Evolutionary conservation across 2,888 invertebrate species (phyloP).

Genomic region (Cryptus viduatorius): DNA sequence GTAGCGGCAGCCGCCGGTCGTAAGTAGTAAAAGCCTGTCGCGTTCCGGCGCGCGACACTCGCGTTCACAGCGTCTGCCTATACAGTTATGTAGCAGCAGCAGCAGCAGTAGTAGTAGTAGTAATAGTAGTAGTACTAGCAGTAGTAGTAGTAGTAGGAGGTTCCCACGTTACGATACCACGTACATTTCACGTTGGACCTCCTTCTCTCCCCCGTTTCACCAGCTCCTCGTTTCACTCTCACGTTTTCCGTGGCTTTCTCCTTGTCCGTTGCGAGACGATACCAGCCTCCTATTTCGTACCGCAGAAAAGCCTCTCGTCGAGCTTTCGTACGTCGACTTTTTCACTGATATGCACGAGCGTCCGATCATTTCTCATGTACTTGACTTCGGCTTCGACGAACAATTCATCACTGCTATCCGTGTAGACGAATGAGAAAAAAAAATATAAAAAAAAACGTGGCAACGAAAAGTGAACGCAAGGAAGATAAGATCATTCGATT

Average conservation of each 20-base stretch:
- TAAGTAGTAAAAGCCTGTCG: conserved; percentile 65
- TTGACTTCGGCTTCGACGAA: not conserved
- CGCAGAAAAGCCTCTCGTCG: not conserved
- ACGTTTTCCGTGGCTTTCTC: not conserved
- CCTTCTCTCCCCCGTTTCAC: conserved; percentile 19
- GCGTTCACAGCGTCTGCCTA: conserved; percentile 51
- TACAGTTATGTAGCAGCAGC: conserved; percentile 50
- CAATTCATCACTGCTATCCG: not conserved
- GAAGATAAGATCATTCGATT: not conserved
- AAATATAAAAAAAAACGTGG: not conserved
- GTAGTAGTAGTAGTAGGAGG: conserved; percentile 39
- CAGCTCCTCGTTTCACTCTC: conserved; percentile 9
- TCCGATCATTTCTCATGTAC: not conserved
- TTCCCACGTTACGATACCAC: conserved; percentile 60
- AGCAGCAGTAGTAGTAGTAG: conserved; percentile 49
- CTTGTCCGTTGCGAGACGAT: not conserved
- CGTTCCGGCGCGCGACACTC: conserved; percentile 62
- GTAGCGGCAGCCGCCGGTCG: conserved; percentile 45
- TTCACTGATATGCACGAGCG: conserved; percentile 26
- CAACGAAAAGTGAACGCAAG: not conserved
- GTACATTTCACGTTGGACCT: conserved; percentile 58
- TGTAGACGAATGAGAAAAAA: not conserved
- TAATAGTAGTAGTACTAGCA: conserved; percentile 30
- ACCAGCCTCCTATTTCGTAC: not conserved
- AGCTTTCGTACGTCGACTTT: not conserved